Base-by-base conservation (phyloP, 1,140 invertebrate genomes). In the Cheumatopsyche charites region DNA sequence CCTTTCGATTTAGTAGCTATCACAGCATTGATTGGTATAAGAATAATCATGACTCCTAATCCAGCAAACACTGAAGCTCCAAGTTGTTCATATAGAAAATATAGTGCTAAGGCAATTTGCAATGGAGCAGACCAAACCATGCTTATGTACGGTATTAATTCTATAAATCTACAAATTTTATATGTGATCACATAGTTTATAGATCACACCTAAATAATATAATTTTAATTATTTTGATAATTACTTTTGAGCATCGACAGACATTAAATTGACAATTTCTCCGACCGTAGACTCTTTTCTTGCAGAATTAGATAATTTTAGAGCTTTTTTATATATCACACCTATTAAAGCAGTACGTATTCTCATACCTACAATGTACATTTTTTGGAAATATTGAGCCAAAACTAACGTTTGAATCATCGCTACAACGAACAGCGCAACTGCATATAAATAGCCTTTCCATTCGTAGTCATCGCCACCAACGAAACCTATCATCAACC, bases 101-200 rank as follows among this genome's bases (percentile, higher is more conserved):
- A 96, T 12, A 98, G 80, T 0, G 94, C 91, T 11, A 98, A 79
- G 11, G 82, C 85, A 76, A 98, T 98, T 86, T 98, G 95, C 6
- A 98, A 82, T 0, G 96, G 97, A 1, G 94, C 95, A 0, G 96
- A 98, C 97, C 97, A 99, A 75, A 98, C 88, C 90, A 97, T 96
- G 81, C 98, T 97, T 67, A 98, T 84, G 79, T 97, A 98, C 0
- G 92, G 89, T 1, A 90, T 92, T 26, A 96, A 82, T 78, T 97
- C 94, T 87, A 95, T 91, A 77, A 97, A 94, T 77, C 93, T 84
- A 55, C 11, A 47, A 26, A 45, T 25, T 2, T n/a, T n/a, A n/a
- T n/a, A n/a, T n/a, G n/a, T n/a, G n/a, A n/a, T n/a, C n/a, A n/a
- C n/a, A n/a, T n/a, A n/a, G n/a, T n/a, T n/a, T n/a, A n/a, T n/a